phyloP scores from a whole-genome alignment of 1,140 invertebrate genomes.

The Papilio aristodemus region DNA sequence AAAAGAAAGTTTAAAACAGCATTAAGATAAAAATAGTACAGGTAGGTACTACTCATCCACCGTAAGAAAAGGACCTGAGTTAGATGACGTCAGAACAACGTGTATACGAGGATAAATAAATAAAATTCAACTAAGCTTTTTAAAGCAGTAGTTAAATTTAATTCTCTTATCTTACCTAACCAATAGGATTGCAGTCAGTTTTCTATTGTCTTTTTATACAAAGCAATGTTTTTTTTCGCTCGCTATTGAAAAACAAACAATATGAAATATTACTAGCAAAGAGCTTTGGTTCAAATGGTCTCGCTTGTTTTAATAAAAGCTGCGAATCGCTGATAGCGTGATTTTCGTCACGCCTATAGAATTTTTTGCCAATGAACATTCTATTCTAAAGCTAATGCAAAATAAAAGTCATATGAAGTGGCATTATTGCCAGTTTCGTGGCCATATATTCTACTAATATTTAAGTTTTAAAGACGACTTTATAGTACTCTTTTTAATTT shows the following conservation, averaged over 20 bases:
- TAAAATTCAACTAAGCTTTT: no score
- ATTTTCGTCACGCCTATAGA: not conserved
- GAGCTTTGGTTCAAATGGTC: not conserved
- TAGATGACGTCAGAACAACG: no score
- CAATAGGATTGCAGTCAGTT: not conserved
- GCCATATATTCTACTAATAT: no score
- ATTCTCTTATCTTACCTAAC: not conserved
- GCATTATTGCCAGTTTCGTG: not conserved
- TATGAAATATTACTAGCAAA: not conserved
- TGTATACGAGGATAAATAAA: no score
- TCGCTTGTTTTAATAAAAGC: slow-evolving; percentile 1
- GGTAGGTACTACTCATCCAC: no score
- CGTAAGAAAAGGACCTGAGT: no score
- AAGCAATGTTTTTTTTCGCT: not conserved
- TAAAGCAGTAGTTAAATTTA: no score
- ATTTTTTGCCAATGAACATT: not conserved
- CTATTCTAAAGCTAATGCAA: not conserved
- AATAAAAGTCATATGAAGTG: not conserved
- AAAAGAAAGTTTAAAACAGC: no score
- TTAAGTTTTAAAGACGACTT: no score
- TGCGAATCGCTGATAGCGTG: not conserved
- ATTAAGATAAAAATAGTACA: no score
- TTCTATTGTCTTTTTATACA: not conserved
- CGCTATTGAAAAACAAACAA: slow-evolving; percentile 1
- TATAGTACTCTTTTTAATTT: no score